Conservation (phyloP, 2,888 invertebrate species). For the Napeogenes inachia region DNA sequence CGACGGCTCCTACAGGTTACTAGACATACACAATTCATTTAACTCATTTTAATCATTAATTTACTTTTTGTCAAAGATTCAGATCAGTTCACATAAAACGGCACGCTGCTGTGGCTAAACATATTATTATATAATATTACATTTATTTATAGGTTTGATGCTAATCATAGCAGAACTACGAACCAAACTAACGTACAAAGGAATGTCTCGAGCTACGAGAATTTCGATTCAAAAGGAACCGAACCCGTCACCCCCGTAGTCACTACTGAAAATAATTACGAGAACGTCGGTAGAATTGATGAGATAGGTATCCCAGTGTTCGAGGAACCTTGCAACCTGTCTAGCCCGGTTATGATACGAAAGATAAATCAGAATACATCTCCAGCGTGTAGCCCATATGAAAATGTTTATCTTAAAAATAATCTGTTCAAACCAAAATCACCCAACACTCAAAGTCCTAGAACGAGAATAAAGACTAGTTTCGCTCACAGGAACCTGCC, state of each 20-base stretch:
- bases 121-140: neutral
- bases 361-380: conserved; percentile 54
- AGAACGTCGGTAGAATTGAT: conserved; percentile 65
- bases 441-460: conserved; percentile 74
- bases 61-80: no score
- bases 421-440: conserved; percentile 64
- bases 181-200: conserved; percentile 58
- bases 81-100: neutral
- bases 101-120: neutral
- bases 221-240: conserved; percentile 59
- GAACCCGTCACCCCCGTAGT: conserved; percentile 58
- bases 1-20: conserved; percentile 73
- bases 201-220: conserved; percentile 75
- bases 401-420: conserved; percentile 76
- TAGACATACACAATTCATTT: conserved; percentile 10
- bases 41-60: no score
- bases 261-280: conserved; percentile 50
- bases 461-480: conserved; percentile 79
- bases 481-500: conserved; percentile 73
- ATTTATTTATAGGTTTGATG: conserved; percentile 61
- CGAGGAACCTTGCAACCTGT: conserved; percentile 53
- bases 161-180: conserved; percentile 59
- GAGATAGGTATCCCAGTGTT: conserved; percentile 69
- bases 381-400: conserved; percentile 75
- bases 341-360: conserved; percentile 67